Base-by-base conservation (phyloP, 2,797 vertebrate genomes). In the Sphaeramia orbicularis region DNA sequence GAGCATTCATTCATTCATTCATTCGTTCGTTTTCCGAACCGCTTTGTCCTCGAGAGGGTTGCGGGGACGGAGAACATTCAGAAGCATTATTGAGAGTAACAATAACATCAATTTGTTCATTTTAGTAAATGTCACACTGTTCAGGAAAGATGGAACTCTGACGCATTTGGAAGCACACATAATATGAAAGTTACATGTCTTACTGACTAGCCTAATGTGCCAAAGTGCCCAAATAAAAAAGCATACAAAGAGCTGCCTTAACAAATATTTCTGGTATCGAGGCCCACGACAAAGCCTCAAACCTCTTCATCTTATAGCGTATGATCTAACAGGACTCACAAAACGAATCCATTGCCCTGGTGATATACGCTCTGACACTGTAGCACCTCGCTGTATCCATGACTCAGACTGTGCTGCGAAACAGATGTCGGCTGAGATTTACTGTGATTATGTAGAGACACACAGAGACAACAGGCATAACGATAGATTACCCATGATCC, bases 401-500 rank as follows among this genome's bases (percentile, higher is more conserved):
- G 64, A 78, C 55, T 80, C 66, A 55, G 36, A 50, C 56, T 66
- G 10, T 36, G 55, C 63, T 43, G 47, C 16, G 64, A 65, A 81
- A 80, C 76, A 77, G 49, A 80, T 67, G 74, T 76, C 74, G 58
- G 74, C 0, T 12, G 65, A 78, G 77, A 81, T 88, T 74, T 81
- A 76, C 61, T 69, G 63, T n/a, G 68, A 78, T 72, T 56, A 67
- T 51, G 49, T 16, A 58, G 74, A 64, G 48, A 60, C 52, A 38
- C n/a, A 49, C 43, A 18, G 53, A 72, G 54, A 76, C 62, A 56
- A 72, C 35, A 60, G 64, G 62, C 69, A 52, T 4, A 53, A 51
- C 36, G 0, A 35, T 1, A 52, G 67, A 60, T 71, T 55, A 49
- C 38, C 49, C 30, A 37, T 15, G 55, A 78, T 76, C 60, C 51